Conservation (phyloP, 2,888 invertebrate species). For the Galerucella calmariensis region DNA sequence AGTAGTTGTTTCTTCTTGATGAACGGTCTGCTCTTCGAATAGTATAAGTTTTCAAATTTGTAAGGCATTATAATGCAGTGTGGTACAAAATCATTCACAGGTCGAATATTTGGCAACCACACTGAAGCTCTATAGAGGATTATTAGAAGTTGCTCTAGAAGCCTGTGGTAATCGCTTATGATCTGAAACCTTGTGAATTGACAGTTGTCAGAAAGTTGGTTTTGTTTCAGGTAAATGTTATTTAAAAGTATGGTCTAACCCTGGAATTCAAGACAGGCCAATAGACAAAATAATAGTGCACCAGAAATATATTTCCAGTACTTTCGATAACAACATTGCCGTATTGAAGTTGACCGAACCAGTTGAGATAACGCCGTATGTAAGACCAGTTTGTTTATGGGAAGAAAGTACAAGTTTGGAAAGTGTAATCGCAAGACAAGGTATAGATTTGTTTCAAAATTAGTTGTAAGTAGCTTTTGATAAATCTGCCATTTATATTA, state of each 20-base stretch:
- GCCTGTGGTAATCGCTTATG: no score
- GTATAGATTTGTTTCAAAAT: constrained; percentile 39
- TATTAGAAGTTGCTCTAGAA: no score
- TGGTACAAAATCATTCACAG: no score
- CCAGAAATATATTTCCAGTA: constrained; percentile 56
- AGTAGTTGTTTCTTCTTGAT: no score
- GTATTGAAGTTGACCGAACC: constrained; percentile 54
- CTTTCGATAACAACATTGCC: constrained; percentile 59
- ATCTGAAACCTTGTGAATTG: no score
- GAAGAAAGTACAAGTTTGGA: constrained; percentile 49
- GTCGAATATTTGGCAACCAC: no score
- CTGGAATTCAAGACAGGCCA: constrained; percentile 60
- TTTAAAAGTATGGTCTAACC: constrained; percentile 55
- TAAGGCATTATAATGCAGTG: no score
- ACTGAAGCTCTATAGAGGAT: no score
- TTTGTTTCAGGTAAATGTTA: constrained; percentile 59
- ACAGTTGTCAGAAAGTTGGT: not conserved
- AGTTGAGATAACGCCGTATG: constrained; percentile 58
- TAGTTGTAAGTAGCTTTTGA: no score
- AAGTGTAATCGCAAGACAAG: constrained; percentile 50
- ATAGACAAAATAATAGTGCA: constrained; percentile 57
- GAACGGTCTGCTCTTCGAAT: no score
- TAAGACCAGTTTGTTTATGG: constrained; percentile 62
- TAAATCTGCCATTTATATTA: no score
- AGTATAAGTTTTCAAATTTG: no score